Evolutionary conservation across 2,888 invertebrate genomes (phyloP).

Genomic region (Tethea ocularis): DNA sequence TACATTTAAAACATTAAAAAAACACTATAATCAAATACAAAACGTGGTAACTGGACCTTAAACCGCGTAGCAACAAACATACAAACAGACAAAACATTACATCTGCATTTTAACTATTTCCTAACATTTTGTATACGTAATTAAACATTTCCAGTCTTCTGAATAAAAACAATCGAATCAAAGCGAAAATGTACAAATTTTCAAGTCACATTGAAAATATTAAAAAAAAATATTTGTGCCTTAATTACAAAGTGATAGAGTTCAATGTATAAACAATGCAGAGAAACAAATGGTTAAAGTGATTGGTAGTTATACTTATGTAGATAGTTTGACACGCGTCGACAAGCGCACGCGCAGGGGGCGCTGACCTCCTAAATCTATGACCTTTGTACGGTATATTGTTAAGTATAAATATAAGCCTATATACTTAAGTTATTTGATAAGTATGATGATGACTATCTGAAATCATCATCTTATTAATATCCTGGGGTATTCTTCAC

Average conservation of each 20-base stretch:
- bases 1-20: constrained; percentile 41
- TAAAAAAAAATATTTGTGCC: constrained; percentile 2
- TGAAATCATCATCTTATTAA: neutral
- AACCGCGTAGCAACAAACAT: constrained; percentile 41
- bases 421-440: neutral
- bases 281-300: constrained; percentile 23
- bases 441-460: neutral
- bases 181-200: constrained; percentile 42
- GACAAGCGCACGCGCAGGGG: constrained; percentile 46
- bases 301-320: constrained; percentile 33
- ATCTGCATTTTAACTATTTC: constrained; percentile 52
- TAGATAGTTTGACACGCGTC: constrained; percentile 66
- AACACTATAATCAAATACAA: constrained; percentile 34
- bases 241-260: constrained; percentile 24
- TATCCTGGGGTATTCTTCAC: too few relatives aligned
- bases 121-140: constrained; percentile 64
- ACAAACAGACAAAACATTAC: constrained; percentile 32
- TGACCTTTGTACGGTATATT: constrained; percentile 50
- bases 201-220: neutral
- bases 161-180: constrained; percentile 77
- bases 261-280: constrained; percentile 23
- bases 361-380: constrained; percentile 48
- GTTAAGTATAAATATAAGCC: constrained; percentile 2
- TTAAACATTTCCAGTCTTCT: constrained; percentile 75
- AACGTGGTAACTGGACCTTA: constrained; percentile 40